Percentiles rank a stretch among this genome's conserved stretches.
These are phyloP conservation scores for Sylvietta virens DNA, from an alignment of 2,113 vertebrate species.

Conservation along the genomic window DNA sequence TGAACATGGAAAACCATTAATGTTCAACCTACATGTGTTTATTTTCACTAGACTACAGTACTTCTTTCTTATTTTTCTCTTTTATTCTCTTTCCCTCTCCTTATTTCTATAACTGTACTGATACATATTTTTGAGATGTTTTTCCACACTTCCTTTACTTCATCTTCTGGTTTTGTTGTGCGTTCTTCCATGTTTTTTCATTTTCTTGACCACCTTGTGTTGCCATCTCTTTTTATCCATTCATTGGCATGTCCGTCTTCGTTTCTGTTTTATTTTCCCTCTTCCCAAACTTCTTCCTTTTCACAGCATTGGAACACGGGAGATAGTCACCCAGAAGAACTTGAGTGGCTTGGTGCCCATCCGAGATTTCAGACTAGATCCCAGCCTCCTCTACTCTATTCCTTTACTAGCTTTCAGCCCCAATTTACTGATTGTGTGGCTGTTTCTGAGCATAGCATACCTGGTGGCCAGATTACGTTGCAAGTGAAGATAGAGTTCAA, in stretches of 20 bases:
- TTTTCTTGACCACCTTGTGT: slow-evolving; percentile 39
- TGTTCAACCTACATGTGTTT: slow-evolving; percentile 76
- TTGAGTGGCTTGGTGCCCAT: slow-evolving; percentile 95
- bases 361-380: slow-evolving; percentile 95
- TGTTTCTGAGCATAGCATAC: slow-evolving; percentile 94
- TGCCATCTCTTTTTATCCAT: slow-evolving; percentile 46
- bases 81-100: slow-evolving; percentile 80
- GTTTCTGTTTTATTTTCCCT: slow-evolving; percentile 62
- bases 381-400: slow-evolving; percentile 96
- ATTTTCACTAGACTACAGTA: slow-evolving; percentile 76
- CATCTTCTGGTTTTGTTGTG: slow-evolving; percentile 65
- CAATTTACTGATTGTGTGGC: slow-evolving; percentile 97
- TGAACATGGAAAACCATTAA: slow-evolving; percentile 83
- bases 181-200: slow-evolving; percentile 58
- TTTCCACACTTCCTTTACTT: slow-evolving; percentile 52
- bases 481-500: slow-evolving; percentile 78
- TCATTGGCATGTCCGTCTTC: slow-evolving; percentile 64
- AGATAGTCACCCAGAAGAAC: slow-evolving; percentile 99
- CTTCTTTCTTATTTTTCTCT: slow-evolving; percentile 88
- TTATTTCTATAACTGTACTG: slow-evolving; percentile 74
- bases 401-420: slow-evolving; percentile 96
- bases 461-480: slow-evolving; percentile 95
- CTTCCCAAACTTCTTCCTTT: slow-evolving; percentile 77
- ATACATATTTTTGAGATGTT: slow-evolving; percentile 65
- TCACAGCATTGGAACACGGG: slow-evolving; percentile 97